Evolutionary conservation across 2,888 invertebrate species (phyloP), one percentile per base, ranked within the genome.

Genomic region (Busseola fusca): DNA sequence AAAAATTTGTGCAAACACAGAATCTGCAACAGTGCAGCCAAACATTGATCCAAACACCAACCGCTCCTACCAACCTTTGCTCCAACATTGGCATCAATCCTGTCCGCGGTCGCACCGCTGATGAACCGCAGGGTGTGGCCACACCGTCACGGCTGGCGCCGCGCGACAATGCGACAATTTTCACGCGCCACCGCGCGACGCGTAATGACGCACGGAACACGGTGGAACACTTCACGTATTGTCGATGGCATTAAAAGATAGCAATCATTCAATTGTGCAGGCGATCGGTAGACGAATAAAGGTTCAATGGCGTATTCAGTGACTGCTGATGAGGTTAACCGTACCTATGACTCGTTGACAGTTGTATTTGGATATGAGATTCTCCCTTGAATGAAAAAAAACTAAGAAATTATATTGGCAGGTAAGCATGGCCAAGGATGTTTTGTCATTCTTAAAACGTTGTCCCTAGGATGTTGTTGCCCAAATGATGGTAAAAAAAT

Each of bases 131-230:
- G 88, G 92, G 89, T 85, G 91, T 84, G 89, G 87, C 87, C 84
- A 80, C 86, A 72, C 81, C 81, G 91, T 91, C 90, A 90, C 89
- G 90, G 82, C 76, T 70, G 70, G 76, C 85, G 89, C 80, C 77
- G 87, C 85, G 85, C 86, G 84, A 90, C 91, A 91, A 90, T 91
- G 83, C 87, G 78, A 75, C 86, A 72, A 78, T 87, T 86, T 88
- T 89, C 90, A 90, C 91, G 91, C 89, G 84, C 82, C 87, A 88
- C 69, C 86, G 84, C 81, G 81, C 84, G 83, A 64, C 84, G 54
- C 76, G 63, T 82, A 81, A 86, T 86, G 79, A 86, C 84, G 82
- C 84, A 77, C 70, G 67, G 75, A 74, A 66, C 78, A 74, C 81
- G 66, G 77, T 78, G 76, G 80, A 75, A 87, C 86, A 87, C 87